phyloP scores from a whole-genome alignment of 2,888 invertebrate genomes.

The Trichogramma evanescens region DNA sequence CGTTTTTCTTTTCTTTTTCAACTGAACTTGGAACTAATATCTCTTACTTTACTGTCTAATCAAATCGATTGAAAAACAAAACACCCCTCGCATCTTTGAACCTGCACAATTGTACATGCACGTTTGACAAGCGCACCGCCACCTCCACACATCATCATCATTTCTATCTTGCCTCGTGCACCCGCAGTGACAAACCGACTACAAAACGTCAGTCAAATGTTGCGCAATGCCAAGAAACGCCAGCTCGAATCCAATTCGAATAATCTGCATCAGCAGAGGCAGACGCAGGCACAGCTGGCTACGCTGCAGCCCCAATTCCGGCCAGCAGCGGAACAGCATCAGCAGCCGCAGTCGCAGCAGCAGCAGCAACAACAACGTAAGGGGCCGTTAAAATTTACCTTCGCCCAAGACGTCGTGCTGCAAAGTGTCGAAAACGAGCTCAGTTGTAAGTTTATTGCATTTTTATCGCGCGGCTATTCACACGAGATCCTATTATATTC shows the following conservation, averaged over 20 bases:
- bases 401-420: slow-evolving; percentile 16
- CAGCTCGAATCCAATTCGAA: slow-evolving; percentile 16
- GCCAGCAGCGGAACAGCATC: neutral
- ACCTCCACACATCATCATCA: neutral
- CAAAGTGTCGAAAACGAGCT: slow-evolving; percentile 18
- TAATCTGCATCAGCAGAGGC: slow-evolving; percentile 1
- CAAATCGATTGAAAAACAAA: neutral
- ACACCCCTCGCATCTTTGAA: neutral
- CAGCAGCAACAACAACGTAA: neutral
- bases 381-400: slow-evolving; percentile 13
- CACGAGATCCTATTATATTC: too few relatives aligned
- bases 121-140: neutral
- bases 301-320: neutral
- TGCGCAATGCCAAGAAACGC: slow-evolving; percentile 18
- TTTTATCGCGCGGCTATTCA: too few relatives aligned
- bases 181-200: slow-evolving; percentile 5
- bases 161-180: too few relatives aligned
- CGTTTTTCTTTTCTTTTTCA: too few relatives aligned
- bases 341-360: neutral
- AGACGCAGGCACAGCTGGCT: neutral
- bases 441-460: slow-evolving; percentile 15
- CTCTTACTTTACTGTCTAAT: too few relatives aligned
- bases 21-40: too few relatives aligned
- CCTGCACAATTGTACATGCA: too few relatives aligned
- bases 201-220: neutral